These are phyloP conservation scores for Lepetodrilus schrolli DNA, from an alignment of 2,888 invertebrate genomes.

Conservation along the genomic window DNA sequence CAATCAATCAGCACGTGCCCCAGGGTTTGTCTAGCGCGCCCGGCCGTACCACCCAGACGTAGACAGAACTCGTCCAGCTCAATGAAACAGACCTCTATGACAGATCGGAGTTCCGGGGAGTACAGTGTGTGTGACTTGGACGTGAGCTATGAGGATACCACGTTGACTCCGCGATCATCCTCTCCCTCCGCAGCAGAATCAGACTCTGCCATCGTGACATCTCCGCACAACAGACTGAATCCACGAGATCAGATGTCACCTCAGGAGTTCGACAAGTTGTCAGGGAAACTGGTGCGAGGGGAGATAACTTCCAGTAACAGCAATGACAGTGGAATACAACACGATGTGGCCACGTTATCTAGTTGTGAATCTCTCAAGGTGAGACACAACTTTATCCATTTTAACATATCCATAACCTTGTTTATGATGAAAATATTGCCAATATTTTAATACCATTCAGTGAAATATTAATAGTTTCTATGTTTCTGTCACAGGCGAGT, in stretches of 20 bases:
- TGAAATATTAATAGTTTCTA: no score
- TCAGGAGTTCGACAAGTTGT: conserved; percentile 4
- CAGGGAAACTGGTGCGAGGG: conserved; percentile 30
- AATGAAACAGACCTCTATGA: background rate
- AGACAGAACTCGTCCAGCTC: conserved; percentile 22
- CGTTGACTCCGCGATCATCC: conserved; percentile 38
- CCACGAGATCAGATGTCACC: background rate
- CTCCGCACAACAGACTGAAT: background rate
- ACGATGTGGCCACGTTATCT: conserved; percentile 62
- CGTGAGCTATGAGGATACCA: conserved; percentile 35
- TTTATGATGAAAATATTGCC: no score
- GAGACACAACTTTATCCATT: no score
- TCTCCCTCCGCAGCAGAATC: conserved; percentile 28
- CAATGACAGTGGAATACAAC: conserved; percentile 69
- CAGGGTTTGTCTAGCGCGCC: background rate
- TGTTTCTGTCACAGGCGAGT: no score
- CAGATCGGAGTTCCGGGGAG: conserved; percentile 36
- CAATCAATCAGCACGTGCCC: background rate
- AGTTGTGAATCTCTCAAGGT: conserved; percentile 67
- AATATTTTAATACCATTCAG: no score
- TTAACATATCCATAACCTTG: no score
- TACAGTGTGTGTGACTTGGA: conserved; percentile 32
- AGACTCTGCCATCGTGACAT: background rate
- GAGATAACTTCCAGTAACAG: conserved; percentile 64
- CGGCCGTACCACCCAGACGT: background rate